These are phyloP conservation scores for Chunga burmeisteri DNA, from an alignment of 2,113 vertebrate genomes.

Conservation along the genomic window DNA sequence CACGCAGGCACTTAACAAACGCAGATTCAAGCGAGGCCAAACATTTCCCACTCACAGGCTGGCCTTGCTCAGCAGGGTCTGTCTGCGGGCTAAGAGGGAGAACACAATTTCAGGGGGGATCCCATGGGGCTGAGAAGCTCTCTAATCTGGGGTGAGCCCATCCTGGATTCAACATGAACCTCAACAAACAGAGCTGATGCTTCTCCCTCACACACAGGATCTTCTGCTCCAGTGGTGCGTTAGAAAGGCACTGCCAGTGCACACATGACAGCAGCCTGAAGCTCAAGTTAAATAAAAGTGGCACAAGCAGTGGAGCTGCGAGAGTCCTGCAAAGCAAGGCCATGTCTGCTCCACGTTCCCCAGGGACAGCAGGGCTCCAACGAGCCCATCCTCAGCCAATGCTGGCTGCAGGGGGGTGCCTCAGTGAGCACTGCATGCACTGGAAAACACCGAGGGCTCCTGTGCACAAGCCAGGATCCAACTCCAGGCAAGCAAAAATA, in stretches of 20 bases:
- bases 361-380: accelerated
- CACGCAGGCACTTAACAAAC: neutral
- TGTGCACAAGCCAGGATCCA: accelerated
- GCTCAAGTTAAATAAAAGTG: neutral
- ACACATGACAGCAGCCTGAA: neutral
- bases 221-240: neutral
- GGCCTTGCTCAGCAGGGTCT: neutral
- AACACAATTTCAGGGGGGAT: neutral
- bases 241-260: neutral
- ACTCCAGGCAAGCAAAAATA: neutral
- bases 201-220: accelerated
- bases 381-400: accelerated
- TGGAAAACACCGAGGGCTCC: accelerated
- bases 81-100: neutral
- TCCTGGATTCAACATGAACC: neutral
- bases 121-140: neutral
- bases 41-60: neutral
- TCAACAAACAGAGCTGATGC: neutral
- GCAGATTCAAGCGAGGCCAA: neutral
- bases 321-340: neutral
- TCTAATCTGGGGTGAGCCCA: accelerated
- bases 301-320: neutral
- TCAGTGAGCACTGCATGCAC: accelerated
- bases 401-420: neutral
- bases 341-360: neutral